Evolutionary conservation across 1,140 invertebrate species (phyloP).

Genomic region (Agrypnia vestita): DNA sequence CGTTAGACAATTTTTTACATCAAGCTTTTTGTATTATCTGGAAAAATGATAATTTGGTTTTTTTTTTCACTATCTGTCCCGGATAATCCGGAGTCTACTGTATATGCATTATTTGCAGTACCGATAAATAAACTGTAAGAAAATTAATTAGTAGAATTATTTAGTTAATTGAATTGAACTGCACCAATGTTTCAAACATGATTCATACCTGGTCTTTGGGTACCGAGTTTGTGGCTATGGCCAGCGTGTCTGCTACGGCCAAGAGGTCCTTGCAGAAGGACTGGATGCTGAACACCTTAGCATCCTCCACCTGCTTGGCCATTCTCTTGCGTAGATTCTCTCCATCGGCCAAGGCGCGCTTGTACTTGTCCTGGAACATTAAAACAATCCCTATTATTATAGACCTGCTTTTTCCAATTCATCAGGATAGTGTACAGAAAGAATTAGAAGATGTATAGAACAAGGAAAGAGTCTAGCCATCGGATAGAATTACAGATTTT

Average conservation of each 20-base stretch:
- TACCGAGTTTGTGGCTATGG: slow-evolving; percentile 49
- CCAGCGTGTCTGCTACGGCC: slow-evolving; percentile 53
- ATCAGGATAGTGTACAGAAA: too few relatives aligned
- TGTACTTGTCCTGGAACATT: slow-evolving; percentile 66
- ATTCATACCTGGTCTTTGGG: slow-evolving; percentile 57
- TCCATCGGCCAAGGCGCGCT: slow-evolving; percentile 80
- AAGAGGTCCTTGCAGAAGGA: slow-evolving; percentile 56
- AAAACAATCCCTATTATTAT: slow-evolving; percentile 87
- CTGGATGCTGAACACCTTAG: slow-evolving; percentile 55
- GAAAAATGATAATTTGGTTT: too few relatives aligned
- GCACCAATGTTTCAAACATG: not conserved
- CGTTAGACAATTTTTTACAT: too few relatives aligned
- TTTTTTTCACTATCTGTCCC: too few relatives aligned
- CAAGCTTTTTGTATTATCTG: too few relatives aligned
- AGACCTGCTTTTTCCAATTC: too few relatives aligned
- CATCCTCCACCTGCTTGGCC: slow-evolving; percentile 88
- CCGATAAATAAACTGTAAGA: not conserved
- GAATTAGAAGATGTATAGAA: too few relatives aligned
- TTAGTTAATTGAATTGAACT: too few relatives aligned
- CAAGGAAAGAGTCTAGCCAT: not conserved
- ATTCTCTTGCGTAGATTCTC: slow-evolving; percentile 93
- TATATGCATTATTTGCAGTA: not conserved
- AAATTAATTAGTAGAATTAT: too few relatives aligned
- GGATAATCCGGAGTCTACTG: too few relatives aligned
- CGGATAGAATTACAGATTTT: too few relatives aligned